Evolutionary conservation across 2,797 vertebrate genomes (phyloP).

Genomic region (Helicolenus hilgendorfi): DNA sequence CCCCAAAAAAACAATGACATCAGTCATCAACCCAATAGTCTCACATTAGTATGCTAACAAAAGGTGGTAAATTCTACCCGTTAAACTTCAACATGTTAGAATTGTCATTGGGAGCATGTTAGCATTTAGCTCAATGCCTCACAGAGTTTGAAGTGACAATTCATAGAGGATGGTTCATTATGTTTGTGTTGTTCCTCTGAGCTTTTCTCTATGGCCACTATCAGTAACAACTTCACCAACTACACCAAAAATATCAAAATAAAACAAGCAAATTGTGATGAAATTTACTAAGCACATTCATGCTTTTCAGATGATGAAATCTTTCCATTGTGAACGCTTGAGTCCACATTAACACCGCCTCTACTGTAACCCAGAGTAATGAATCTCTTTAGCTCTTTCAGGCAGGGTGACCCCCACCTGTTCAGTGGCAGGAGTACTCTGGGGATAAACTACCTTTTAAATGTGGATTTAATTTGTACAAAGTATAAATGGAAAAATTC

Average conservation of each 20-base stretch:
- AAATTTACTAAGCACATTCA: neutral
- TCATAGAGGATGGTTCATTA: neutral
- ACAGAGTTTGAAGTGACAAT: neutral
- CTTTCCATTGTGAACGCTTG: neutral
- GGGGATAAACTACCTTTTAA: constrained; percentile 11
- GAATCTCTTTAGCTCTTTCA: constrained; percentile 5
- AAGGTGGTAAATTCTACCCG: too few species aligned
- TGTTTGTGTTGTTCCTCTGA: neutral
- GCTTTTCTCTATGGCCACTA: neutral
- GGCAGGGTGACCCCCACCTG: neutral
- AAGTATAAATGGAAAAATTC: neutral
- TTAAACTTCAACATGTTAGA: neutral
- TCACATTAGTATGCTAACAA: too few species aligned
- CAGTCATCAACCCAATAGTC: too few species aligned
- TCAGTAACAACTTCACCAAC: neutral
- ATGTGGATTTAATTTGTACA: constrained; percentile 12
- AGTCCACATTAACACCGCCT: neutral
- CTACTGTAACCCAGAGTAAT: constrained; percentile 8
- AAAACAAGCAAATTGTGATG: neutral
- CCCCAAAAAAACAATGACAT: too few species aligned
- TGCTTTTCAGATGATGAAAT: neutral
- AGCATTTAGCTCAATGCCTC: neutral
- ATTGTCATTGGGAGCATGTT: neutral
- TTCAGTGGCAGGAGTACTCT: neutral
- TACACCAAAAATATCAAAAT: neutral